Evolutionary conservation across 2,113 vertebrate genomes (phyloP).

Genomic region (Sander lucioperca): DNA sequence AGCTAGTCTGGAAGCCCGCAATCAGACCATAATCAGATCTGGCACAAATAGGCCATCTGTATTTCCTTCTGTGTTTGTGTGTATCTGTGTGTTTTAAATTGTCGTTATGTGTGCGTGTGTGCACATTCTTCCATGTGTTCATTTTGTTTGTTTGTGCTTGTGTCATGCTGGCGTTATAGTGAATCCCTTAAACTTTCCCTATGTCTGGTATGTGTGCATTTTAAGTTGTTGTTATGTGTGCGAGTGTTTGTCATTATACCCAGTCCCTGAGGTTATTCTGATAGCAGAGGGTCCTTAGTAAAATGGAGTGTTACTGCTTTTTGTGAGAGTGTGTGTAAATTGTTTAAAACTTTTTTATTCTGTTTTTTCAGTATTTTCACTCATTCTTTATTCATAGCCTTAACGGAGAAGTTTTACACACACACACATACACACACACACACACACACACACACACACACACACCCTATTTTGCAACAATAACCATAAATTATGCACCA

Average conservation of each 20-base stretch:
- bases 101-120: neutral
- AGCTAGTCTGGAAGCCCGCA: constrained; percentile 54
- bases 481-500: constrained; percentile 51
- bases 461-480: constrained; percentile 25
- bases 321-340: neutral
- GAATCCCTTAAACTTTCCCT: constrained; percentile 47
- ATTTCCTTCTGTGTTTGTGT: constrained; percentile 48
- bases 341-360: neutral
- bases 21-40: constrained; percentile 73
- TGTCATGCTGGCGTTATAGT: constrained; percentile 39
- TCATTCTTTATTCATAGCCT: constrained; percentile 41
- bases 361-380: constrained; percentile 9
- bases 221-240: constrained; percentile 36
- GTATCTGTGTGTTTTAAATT: constrained; percentile 10
- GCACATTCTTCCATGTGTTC: constrained; percentile 42
- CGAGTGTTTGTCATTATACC: constrained; percentile 37
- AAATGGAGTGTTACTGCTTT: constrained; percentile 52
- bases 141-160: constrained; percentile 50
- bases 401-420: neutral
- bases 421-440: constrained; percentile 9
- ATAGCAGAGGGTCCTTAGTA: constrained; percentile 31
- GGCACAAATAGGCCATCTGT: constrained; percentile 74
- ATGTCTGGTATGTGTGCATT: constrained; percentile 23
- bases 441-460: constrained; percentile 12
- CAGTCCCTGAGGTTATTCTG: constrained; percentile 40